Evolutionary conservation across 2,113 vertebrate genomes (phyloP).

Genomic region (Piliocolobus tephrosceles): DNA sequence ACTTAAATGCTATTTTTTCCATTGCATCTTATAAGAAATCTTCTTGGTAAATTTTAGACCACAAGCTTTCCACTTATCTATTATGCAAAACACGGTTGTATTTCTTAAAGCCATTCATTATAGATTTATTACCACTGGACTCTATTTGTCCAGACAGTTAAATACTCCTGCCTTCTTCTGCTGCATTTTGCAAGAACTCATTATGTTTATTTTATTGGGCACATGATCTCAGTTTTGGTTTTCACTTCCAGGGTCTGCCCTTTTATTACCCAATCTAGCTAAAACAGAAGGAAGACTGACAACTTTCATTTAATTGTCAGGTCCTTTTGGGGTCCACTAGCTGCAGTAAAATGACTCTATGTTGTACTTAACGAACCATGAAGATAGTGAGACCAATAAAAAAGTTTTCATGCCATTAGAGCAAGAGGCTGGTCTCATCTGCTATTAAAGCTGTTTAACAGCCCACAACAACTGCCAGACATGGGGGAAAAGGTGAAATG

Average conservation of each 20-base stretch:
- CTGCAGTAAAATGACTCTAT: slow-evolving; percentile 44
- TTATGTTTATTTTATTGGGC: slow-evolving; percentile 31
- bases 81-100: slow-evolving; percentile 19
- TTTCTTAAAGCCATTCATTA: background rate
- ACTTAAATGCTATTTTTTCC: background rate
- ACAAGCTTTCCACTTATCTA: background rate
- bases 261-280: slow-evolving; percentile 30
- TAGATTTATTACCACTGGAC: slow-evolving; percentile 7
- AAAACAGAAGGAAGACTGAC: slow-evolving; percentile 34
- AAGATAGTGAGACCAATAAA: slow-evolving; percentile 46
- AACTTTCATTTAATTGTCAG: slow-evolving; percentile 60
- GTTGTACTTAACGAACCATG: slow-evolving; percentile 60
- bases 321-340: slow-evolving; percentile 33
- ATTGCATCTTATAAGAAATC: background rate
- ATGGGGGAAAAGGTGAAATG: slow-evolving; percentile 39
- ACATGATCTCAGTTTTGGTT: slow-evolving; percentile 17
- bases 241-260: background rate
- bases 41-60: background rate
- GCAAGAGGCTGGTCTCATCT: slow-evolving; percentile 32
- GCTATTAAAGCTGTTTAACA: slow-evolving; percentile 66
- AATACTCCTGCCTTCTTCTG: background rate
- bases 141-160: slow-evolving; percentile 24
- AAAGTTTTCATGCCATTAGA: slow-evolving; percentile 54
- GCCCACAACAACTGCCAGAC: slow-evolving; percentile 20
- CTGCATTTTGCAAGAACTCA: slow-evolving; percentile 43